Base-by-base conservation (phyloP, 2,113 vertebrate species). In the Microcebus tavaratra region DNA sequence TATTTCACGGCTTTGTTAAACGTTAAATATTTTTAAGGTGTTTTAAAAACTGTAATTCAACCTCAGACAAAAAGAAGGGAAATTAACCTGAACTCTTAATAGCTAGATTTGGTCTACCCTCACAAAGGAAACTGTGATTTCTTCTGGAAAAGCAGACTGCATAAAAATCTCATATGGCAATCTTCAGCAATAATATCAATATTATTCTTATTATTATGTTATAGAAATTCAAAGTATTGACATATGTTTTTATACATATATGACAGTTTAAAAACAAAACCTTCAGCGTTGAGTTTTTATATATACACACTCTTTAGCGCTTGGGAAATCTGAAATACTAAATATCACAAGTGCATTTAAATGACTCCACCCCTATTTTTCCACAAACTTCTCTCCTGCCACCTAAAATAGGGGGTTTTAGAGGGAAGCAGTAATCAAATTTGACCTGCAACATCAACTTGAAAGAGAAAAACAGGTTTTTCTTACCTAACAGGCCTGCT, bases 401-500 rank as follows among this genome's bases (percentile, higher is more conserved):
- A 80, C 68, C 88, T 91, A 80, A 80, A 82, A 68, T 34, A 61
- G n/a, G 17, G 2, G 7, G 18, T 13, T 45, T 55, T 73, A 29
- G 63, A 88, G 59, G 34, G 34, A 79, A 83, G 17, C 11, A 15
- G 17, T 88, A 70, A 95, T 88, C 34, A 78, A 72, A 63, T 84
- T 57, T 89, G 87, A 78, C 45, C 84, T 81, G 39, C 67, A 85
- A 91, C 4, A 42, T 42, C 81, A 88, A 92, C 59, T 31, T 75
- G 25, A 97, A 48, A 87, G 76, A 92, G 21, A 90, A 81, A 93
- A 73, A 91, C 55, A 97, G 57, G 53, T 90, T 59, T 96, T 94
- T 68, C 48, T 39, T 84, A 59, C 53, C n/a, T n/a, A 61, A 68
- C 29, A 21, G 53, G n/a, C 31, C 84, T 90, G 39, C 57, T 31